Conservation (phyloP, 2,113 vertebrate species). For the Corythoichthys haematopterus region DNA sequence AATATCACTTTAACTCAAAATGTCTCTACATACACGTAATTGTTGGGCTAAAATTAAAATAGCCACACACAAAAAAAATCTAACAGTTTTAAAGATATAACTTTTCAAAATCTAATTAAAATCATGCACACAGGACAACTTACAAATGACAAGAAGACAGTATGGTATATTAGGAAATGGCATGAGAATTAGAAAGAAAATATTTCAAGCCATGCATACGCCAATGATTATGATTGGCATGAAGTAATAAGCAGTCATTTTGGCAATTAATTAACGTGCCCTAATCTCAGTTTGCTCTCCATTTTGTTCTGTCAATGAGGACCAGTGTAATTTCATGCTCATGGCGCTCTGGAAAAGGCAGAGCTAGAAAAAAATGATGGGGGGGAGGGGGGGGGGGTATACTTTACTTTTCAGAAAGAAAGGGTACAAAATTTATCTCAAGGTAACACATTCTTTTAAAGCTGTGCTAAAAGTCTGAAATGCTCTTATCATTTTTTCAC, state of each 20-base stretch:
- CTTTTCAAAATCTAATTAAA: background rate
- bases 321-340: conserved; percentile 54
- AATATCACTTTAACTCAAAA: background rate
- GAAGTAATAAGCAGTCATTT: conserved; percentile 44
- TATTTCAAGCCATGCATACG: conserved; percentile 9
- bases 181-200: background rate
- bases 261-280: conserved; percentile 64
- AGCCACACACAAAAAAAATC: background rate
- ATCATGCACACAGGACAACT: background rate
- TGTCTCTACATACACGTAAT: background rate
- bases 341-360: conserved; percentile 44
- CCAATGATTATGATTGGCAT: conserved; percentile 35
- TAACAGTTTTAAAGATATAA: background rate
- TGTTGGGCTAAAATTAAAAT: background rate
- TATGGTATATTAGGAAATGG: background rate
- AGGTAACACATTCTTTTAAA: conserved; percentile 57
- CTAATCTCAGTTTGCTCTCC: conserved; percentile 66
- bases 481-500: conserved; percentile 64
- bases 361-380: conserved; percentile 20
- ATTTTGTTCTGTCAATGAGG: conserved; percentile 64
- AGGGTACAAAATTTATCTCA: conserved; percentile 54
- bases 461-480: conserved; percentile 49
- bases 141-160: background rate
- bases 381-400: conserved; percentile 25
- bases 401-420: conserved; percentile 54